phyloP scores from a whole-genome alignment of 37 sponge, comb jelly and placozoan species.

The Bolinopsis microptera region DNA sequence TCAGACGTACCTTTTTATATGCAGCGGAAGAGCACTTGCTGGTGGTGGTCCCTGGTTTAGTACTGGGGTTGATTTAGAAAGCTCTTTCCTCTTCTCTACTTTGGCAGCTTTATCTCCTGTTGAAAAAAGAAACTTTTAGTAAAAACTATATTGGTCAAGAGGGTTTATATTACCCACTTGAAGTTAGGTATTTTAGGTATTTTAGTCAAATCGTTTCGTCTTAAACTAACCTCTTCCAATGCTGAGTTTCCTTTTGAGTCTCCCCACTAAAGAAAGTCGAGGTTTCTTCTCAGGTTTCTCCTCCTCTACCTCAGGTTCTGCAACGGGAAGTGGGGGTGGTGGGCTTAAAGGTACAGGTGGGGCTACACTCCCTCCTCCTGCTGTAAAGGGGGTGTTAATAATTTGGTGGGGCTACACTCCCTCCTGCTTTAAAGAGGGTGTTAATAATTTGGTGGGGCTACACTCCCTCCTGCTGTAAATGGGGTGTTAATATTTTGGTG shows the following conservation, averaged over 20 bases:
- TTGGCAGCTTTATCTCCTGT: slow-evolving; percentile 5
- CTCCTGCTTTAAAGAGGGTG: no score
- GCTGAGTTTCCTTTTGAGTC: slow-evolving; percentile 25
- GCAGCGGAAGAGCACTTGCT: not conserved
- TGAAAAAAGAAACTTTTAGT: no score
- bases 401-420: no score
- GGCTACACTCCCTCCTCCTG: not conserved
- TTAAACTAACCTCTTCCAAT: slow-evolving; percentile 22
- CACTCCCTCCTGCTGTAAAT: no score
- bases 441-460: no score
- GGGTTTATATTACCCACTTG: no score
- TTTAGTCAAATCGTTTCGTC: not conserved
- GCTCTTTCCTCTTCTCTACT: not conserved
- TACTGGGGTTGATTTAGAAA: slow-evolving; percentile 48
- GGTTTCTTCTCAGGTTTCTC: slow-evolving; percentile 3
- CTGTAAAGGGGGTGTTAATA: no score
- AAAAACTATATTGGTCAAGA: no score
- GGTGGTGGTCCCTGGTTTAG: not conserved
- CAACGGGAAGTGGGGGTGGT: not conserved
- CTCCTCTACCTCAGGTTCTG: not conserved
- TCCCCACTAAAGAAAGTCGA: slow-evolving; percentile 24
- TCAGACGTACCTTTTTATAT: not conserved
- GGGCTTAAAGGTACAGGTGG: not conserved
- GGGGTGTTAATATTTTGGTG: no score
- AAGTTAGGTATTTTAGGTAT: no score